phyloP scores from a whole-genome alignment of 2,797 vertebrate genomes.

The Enteromius argenteus region DNA sequence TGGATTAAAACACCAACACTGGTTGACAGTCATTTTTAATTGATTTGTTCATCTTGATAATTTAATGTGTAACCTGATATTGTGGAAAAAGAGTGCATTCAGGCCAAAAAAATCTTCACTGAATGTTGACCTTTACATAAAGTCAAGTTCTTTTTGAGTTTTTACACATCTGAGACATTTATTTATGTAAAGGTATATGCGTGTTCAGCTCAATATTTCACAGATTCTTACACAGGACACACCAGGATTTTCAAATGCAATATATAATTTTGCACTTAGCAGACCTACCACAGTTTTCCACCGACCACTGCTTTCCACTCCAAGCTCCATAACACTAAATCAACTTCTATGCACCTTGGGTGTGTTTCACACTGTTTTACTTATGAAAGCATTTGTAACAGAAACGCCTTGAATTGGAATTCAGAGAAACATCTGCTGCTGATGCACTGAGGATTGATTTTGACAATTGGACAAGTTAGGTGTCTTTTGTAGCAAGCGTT shows the following conservation, averaged over 20 bases:
- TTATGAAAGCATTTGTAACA: slow-evolving; percentile 35
- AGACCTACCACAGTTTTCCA: slow-evolving; percentile 50
- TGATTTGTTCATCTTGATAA: not conserved
- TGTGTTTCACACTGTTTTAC: slow-evolving; percentile 45
- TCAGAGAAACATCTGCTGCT: slow-evolving; percentile 45
- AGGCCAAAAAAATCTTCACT: not conserved
- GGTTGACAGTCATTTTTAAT: no score
- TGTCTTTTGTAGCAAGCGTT: not conserved
- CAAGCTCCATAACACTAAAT: slow-evolving; percentile 44
- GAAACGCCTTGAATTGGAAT: slow-evolving; percentile 34
- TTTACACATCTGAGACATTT: no score
- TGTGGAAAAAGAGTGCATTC: not conserved
- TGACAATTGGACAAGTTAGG: slow-evolving; percentile 11
- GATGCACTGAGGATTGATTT: slow-evolving; percentile 36
- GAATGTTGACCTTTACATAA: slow-evolving; percentile 14
- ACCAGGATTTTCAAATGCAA: slow-evolving; percentile 32
- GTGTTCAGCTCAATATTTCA: slow-evolving; percentile 24
- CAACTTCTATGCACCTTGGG: slow-evolving; percentile 15
- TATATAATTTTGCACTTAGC: slow-evolving; percentile 41
- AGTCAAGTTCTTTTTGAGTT: not conserved
- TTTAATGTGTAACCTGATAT: not conserved
- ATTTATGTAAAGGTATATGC: not conserved
- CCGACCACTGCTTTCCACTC: slow-evolving; percentile 13
- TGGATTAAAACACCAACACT: no score
- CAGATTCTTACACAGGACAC: slow-evolving; percentile 17